Base-by-base conservation (phyloP, 1,140 invertebrate genomes). In the Cheumatopsyche charites region DNA sequence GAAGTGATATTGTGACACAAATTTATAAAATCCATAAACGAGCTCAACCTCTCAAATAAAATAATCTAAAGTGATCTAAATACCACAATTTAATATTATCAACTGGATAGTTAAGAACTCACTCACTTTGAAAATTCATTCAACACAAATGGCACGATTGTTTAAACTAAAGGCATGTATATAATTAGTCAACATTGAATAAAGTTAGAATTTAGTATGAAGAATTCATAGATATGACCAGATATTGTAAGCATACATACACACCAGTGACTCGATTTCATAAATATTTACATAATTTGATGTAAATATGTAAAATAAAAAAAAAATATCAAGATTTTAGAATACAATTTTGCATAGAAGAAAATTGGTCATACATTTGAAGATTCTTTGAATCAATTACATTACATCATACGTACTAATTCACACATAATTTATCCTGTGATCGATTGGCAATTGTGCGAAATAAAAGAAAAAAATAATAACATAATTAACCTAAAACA, bases 131-230 rank as follows among this genome's bases (percentile, higher is more conserved):
- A 36, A 36, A 9, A 17, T 52, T 52, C n/a, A 52, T 17, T 9
- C 15, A 17, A 9, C 15, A 15, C n/a, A 52, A 52, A 52, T 52
- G 47, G 47, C 47, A 52, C 47, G 19, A 17, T 52, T 15, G 15
- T 17, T 52, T 17, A 52, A 52, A 52, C 47, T 52, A 52, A 52
- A 52, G 19, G 15, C 19, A 52, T 52, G n/a, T 17, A 52, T 52
- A 17, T 4, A 36, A 36, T 36, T 36, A 17, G 19, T 17, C 15
- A 17, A 36, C 29, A 9, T 9, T 36, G 3, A 4, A 36, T 36
- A 36, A 36, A 36, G 9, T 36, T 36, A 36, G 9, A 36, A 36
- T 36, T 36, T 36, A 36, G 29, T 4, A 36, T 36, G 3, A 9
- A 9, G 9, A 36, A 36, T 36, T 36, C 9, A 36, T 36, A 36